These are phyloP conservation scores for Spinus pinus DNA, from an alignment of 2,797 vertebrate genomes.

Conservation along the genomic window DNA sequence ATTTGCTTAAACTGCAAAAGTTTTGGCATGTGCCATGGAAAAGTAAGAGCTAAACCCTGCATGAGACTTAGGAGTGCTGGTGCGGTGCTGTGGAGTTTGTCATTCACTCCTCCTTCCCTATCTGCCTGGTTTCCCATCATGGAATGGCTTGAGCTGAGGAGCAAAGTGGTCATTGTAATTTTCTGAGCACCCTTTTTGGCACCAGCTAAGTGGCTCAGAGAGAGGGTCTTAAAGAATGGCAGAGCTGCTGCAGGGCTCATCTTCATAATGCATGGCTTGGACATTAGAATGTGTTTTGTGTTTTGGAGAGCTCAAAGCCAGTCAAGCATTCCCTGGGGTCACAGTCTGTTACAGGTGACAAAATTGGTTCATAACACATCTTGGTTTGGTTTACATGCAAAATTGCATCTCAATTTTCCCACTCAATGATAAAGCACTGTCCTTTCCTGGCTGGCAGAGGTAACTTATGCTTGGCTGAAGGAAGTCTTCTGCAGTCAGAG, in stretches of 20 bases:
- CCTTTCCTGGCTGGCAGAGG: neutral
- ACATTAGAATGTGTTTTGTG: neutral
- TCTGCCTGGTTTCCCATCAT: neutral
- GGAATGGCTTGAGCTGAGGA: neutral
- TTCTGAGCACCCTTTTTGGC: neutral
- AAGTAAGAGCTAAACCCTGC: neutral
- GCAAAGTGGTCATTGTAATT: neutral
- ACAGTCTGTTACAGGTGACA: neutral
- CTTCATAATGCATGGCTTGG: neutral
- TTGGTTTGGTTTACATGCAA: neutral
- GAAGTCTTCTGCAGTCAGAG: neutral
- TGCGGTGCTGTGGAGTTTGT: neutral
- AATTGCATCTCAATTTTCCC: neutral
- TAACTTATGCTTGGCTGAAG: neutral
- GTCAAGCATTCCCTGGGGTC: neutral
- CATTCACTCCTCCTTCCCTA: neutral
- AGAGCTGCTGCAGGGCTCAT: neutral
- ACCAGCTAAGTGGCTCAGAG: neutral
- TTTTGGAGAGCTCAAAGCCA: neutral
- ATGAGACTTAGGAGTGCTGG: neutral
- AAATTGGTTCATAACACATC: neutral
- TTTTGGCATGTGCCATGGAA: neutral
- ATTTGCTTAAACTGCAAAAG: neutral
- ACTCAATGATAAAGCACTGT: fast-evolving
- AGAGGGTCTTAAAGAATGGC: neutral